Evolutionary conservation across 2,888 invertebrate genomes (phyloP).

Genomic region (Scaptomyza polygonia): DNA sequence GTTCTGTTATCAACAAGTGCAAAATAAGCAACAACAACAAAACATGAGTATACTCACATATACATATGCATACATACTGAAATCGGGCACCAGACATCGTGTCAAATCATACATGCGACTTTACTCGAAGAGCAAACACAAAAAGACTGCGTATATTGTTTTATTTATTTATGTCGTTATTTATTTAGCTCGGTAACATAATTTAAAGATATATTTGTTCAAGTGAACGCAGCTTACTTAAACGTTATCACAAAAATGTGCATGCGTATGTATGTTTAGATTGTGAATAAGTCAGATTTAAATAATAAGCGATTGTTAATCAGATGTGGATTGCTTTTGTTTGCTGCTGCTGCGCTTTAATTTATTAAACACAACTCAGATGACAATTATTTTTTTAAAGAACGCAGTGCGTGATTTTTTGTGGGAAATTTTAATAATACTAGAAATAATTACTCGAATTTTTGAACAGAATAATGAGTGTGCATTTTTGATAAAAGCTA

Average conservation of each 20-base stretch:
- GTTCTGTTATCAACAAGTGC: constrained; percentile 23
- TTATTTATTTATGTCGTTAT: constrained; percentile 47
- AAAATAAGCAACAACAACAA: constrained; percentile 14
- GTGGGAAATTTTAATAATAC: constrained; percentile 47
- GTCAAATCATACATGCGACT: neutral
- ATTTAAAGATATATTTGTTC: constrained; percentile 70
- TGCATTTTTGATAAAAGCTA: constrained; percentile 46
- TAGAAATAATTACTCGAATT: constrained; percentile 26
- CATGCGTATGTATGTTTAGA: constrained; percentile 18
- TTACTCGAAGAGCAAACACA: constrained; percentile 27
- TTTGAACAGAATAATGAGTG: constrained; percentile 32
- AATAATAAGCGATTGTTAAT: constrained; percentile 50
- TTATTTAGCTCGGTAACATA: constrained; percentile 64
- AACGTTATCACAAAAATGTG: constrained; percentile 65
- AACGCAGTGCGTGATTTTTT: constrained; percentile 28
- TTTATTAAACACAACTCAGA: constrained; percentile 63
- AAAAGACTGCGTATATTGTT: constrained; percentile 20
- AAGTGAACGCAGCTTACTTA: constrained; percentile 63
- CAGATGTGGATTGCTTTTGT: constrained; percentile 43
- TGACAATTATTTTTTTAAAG: constrained; percentile 50
- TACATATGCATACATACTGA: too few relatives aligned
- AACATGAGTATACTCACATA: neutral
- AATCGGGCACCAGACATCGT: too few relatives aligned
- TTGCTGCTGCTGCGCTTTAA: constrained; percentile 51
- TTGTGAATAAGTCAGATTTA: constrained; percentile 52